phyloP scores from a whole-genome alignment of 1,140 invertebrate genomes.

The Papilio xuthus region DNA sequence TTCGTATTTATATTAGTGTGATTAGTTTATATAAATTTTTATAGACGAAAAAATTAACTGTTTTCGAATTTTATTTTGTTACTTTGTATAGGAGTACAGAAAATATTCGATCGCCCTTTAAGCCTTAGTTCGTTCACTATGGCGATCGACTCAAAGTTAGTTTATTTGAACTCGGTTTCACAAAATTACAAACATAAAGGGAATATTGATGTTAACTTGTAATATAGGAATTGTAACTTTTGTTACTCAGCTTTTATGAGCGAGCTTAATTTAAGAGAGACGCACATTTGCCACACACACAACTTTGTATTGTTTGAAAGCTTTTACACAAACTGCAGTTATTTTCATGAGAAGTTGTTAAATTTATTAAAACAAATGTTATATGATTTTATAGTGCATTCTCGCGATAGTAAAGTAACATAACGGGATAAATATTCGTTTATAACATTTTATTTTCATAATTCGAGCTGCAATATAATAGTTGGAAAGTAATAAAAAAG shows the following conservation, averaged over 20 bases:
- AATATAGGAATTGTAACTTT: neutral
- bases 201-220: neutral
- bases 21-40: no score
- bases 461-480: no score
- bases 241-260: neutral
- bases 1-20: no score
- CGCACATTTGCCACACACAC: neutral
- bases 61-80: no score
- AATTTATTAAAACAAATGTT: neutral
- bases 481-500: no score
- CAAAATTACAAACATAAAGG: neutral
- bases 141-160: no score
- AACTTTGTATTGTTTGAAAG: slow-evolving; percentile 17
- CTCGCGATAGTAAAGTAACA: neutral
- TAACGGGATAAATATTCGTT: no score
- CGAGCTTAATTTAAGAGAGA: neutral
- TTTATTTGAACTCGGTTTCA: neutral
- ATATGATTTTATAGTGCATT: neutral
- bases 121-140: no score
- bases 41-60: no score
- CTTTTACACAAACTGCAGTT: slow-evolving; percentile 1
- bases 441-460: no score
- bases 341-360: neutral
- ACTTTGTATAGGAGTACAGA: no score
- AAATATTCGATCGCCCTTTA: no score